These are phyloP conservation scores for Sarcophaga caerulescens DNA, from an alignment of 2,888 invertebrate genomes.

Conservation along the genomic window DNA sequence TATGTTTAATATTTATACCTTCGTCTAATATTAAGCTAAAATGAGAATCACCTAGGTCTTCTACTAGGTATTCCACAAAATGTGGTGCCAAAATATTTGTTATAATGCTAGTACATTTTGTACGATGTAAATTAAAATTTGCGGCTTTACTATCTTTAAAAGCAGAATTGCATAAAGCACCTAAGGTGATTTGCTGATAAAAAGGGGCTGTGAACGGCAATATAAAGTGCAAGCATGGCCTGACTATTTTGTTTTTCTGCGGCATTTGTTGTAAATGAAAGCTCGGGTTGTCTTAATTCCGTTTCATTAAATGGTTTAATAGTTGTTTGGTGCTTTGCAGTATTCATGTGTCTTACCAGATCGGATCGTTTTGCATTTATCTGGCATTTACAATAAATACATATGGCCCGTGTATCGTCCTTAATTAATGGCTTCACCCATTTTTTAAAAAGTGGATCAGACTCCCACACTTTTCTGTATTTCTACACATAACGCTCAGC, in stretches of 20 bases:
- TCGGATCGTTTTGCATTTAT: not conserved
- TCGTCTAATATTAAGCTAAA: no score
- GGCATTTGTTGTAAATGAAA: not conserved
- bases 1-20: no score
- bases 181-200: not conserved
- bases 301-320: no score
- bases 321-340: not conserved
- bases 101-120: not conserved
- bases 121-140: constrained; percentile 4
- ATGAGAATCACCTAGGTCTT: no score
- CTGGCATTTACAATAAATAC: constrained; percentile 8
- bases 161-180: not conserved
- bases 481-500: constrained; percentile 20
- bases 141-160: constrained; percentile 1
- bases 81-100: no score
- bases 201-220: no score
- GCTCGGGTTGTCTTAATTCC: no score
- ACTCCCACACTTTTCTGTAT: constrained; percentile 21
- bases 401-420: constrained; percentile 7
- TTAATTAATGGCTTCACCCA: constrained; percentile 3
- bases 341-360: not conserved
- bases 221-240: no score
- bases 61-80: no score
- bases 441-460: constrained; percentile 2
- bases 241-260: not conserved